Evolutionary conservation across 2,888 invertebrate species (phyloP).

Genomic region (Conistra vaccinii): DNA sequence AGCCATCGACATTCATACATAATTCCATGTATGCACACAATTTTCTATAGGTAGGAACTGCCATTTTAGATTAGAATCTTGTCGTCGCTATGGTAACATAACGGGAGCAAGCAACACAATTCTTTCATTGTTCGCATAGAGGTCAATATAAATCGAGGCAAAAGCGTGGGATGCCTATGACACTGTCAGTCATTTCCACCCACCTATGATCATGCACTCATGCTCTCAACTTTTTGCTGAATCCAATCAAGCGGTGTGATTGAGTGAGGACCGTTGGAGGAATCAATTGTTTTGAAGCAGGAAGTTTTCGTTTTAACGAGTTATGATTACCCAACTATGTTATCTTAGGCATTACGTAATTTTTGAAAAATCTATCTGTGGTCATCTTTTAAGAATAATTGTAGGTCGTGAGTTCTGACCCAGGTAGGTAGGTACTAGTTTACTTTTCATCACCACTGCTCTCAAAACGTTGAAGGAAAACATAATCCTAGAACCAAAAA

Average conservation of each 20-base stretch:
- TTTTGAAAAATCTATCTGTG: not conserved
- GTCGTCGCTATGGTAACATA: constrained; percentile 47
- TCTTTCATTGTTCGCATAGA: constrained; percentile 73
- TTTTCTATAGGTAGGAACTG: not conserved
- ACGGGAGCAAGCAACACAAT: constrained; percentile 54
- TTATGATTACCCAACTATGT: no score
- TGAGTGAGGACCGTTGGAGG: constrained; percentile 64
- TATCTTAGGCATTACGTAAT: not conserved
- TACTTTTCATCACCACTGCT: not conserved
- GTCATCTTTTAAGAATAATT: no score
- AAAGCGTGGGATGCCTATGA: constrained; percentile 82
- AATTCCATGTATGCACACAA: not conserved
- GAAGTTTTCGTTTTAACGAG: not conserved
- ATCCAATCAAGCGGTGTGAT: constrained; percentile 66
- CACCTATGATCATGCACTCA: constrained; percentile 53
- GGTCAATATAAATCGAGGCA: constrained; percentile 77
- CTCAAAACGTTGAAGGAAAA: not conserved
- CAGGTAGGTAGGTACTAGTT: no score
- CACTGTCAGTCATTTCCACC: constrained; percentile 73
- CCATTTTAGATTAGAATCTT: constrained; percentile 41
- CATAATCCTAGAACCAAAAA: not conserved
- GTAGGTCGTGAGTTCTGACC: not conserved
- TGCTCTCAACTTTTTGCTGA: constrained; percentile 69
- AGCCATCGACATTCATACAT: no score
- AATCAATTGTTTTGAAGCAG: constrained; percentile 61